These are phyloP conservation scores for Chelonus insularis DNA, from an alignment of 1,140 invertebrate genomes.

Conservation along the genomic window DNA sequence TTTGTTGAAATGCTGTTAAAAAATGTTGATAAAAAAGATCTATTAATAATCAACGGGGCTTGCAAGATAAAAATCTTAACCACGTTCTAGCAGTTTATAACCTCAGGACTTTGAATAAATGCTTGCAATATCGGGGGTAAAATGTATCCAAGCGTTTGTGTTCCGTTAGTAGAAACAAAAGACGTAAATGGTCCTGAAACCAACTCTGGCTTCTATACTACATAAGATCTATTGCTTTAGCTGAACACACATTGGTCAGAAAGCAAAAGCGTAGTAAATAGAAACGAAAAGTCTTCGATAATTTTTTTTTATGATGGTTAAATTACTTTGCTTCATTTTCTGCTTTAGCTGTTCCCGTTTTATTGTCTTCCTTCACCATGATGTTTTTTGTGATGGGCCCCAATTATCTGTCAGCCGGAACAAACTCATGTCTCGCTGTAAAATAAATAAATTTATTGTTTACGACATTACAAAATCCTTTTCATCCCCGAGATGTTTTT, in stretches of 20 bases:
- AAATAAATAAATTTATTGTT: constrained; percentile 37
- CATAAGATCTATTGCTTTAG: not conserved
- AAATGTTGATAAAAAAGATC: not conserved
- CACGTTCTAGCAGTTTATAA: constrained; percentile 19
- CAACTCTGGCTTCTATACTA: constrained; percentile 4
- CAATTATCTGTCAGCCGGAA: constrained; percentile 46
- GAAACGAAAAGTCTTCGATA: not conserved
- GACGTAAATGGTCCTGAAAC: not conserved
- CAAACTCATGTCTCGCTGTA: constrained; percentile 45
- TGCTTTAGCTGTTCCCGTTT: not conserved
- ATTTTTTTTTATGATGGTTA: not conserved
- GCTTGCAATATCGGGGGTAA: constrained; percentile 26
- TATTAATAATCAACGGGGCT: not conserved
- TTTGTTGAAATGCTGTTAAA: not conserved
- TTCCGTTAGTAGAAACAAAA: not conserved
- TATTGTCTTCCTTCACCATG: constrained; percentile 3
- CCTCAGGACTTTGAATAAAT: constrained; percentile 23
- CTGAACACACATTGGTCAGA: not conserved
- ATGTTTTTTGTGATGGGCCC: constrained; percentile 36
- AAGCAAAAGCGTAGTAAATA: not conserved
- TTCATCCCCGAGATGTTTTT: not conserved
- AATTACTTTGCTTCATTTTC: too few relatives aligned
- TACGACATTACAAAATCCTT: not conserved
- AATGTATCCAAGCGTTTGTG: constrained; percentile 12
- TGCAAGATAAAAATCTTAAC: constrained; percentile 9